Percentiles rank a stretch among this genome's conserved stretches.
Evolutionary conservation across 2,888 invertebrate genomes (phyloP).

Genomic region (Heliconius cydno): DNA sequence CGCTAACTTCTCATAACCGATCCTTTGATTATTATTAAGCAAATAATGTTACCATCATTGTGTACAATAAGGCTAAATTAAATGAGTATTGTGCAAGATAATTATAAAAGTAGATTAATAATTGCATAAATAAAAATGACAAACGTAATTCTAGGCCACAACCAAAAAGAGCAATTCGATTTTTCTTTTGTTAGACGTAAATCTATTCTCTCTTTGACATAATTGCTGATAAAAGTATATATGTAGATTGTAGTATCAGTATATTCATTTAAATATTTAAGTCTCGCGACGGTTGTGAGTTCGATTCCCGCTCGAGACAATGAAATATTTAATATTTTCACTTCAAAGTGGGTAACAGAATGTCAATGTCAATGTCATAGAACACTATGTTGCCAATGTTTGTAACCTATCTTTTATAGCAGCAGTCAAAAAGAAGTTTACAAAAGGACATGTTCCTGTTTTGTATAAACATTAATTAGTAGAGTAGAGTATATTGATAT

Average conservation of each 20-base stretch:
- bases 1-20: conserved; percentile 40
- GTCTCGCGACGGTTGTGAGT: too few species aligned
- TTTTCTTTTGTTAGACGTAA: background rate
- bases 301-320: too few species aligned
- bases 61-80: conserved; percentile 22
- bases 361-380: too few species aligned
- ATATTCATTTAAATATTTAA: too few species aligned
- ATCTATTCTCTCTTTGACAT: background rate
- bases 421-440: too few species aligned
- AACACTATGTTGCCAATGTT: background rate
- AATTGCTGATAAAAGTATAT: too few species aligned
- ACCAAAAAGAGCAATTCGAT: background rate
- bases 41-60: conserved; percentile 23
- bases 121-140: conserved; percentile 13
- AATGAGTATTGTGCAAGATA: conserved; percentile 6
- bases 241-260: too few species aligned
- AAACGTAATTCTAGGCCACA: conserved; percentile 16
- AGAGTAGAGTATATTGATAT: too few species aligned
- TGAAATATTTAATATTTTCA: too few species aligned
- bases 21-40: conserved; percentile 33
- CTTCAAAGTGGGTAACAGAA: conserved; percentile 11
- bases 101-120: conserved; percentile 23
- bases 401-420: too few species aligned
- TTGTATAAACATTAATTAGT: too few species aligned
- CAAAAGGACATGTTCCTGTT: too few species aligned